Evolutionary conservation across 2,888 invertebrate species (phyloP).

Genomic region (Noctua janthe): DNA sequence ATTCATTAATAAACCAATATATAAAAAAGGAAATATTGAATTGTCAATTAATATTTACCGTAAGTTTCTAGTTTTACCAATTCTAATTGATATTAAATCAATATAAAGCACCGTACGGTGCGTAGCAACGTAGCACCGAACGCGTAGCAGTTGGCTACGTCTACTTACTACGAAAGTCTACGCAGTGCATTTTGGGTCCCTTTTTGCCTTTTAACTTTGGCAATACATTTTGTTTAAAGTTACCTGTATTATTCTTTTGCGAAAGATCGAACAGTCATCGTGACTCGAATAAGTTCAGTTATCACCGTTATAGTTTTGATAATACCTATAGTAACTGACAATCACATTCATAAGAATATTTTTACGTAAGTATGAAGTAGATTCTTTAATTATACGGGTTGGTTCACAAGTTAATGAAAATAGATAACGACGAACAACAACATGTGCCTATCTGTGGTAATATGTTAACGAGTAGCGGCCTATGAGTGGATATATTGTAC

Average conservation of each 20-base stretch:
- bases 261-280: background rate
- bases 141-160: constrained; percentile 26
- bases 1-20: background rate
- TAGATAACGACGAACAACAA: constrained; percentile 37
- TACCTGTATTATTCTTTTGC: background rate
- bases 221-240: background rate
- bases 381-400: constrained; percentile 43
- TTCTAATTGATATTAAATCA: background rate
- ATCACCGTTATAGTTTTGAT: constrained; percentile 5
- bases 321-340: background rate
- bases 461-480: background rate
- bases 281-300: background rate
- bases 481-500: background rate
- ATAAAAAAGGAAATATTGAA: background rate
- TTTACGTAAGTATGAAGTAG: constrained; percentile 21
- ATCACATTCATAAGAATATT: constrained; percentile 20
- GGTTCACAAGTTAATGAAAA: constrained; percentile 35
- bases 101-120: background rate
- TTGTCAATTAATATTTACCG: background rate
- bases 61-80: background rate
- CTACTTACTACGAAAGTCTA: constrained; percentile 17
- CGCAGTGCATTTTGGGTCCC: background rate
- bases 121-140: constrained; percentile 29
- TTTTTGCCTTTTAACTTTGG: background rate
- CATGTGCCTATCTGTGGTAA: constrained; percentile 18